A percentile compares a stretch with the other conserved stretches of the same genome.
These are phyloP conservation scores for Arctia plantaginis DNA, from an alignment of 2,888 invertebrate species.

Conservation along the genomic window DNA sequence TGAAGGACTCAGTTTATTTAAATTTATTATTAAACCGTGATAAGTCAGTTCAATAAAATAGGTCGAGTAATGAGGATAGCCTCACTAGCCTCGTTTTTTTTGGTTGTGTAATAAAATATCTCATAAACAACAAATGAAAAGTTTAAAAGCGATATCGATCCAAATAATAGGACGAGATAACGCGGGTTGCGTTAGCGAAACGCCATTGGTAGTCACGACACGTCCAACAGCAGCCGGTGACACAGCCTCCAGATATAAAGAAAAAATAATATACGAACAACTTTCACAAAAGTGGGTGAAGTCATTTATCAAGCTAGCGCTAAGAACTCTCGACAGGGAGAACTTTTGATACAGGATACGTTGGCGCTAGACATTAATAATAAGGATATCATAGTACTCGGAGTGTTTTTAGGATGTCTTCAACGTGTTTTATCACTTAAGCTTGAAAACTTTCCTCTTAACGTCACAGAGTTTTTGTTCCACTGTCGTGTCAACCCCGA, in stretches of 20 bases:
- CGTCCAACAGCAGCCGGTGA: slow-evolving; percentile 69
- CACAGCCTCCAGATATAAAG: slow-evolving; percentile 63
- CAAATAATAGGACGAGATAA: slow-evolving; percentile 66
- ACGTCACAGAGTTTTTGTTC: slow-evolving; percentile 63
- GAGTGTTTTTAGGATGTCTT: slow-evolving; percentile 77
- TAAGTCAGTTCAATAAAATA: neutral
- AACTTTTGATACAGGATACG: slow-evolving; percentile 85
- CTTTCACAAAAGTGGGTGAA: slow-evolving; percentile 80
- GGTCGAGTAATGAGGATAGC: neutral
- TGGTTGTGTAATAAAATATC: slow-evolving; percentile 17
- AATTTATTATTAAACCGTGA: neutral
- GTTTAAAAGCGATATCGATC: slow-evolving; percentile 62
- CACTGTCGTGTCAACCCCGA: slow-evolving; percentile 52
- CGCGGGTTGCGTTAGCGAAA: slow-evolving; percentile 62
- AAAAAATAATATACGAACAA: slow-evolving; percentile 71
- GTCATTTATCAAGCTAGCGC: slow-evolving; percentile 85
- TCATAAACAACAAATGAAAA: slow-evolving; percentile 47
- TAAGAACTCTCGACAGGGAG: slow-evolving; percentile 83
- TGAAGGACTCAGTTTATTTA: too few species aligned
- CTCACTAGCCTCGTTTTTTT: neutral
- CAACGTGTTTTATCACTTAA: slow-evolving; percentile 82
- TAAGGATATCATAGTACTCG: slow-evolving; percentile 80
- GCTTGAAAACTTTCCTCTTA: slow-evolving; percentile 73
- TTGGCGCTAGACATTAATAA: slow-evolving; percentile 84
- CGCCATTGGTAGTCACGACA: slow-evolving; percentile 70